These are phyloP conservation scores for Rhyacophila brunnea DNA, from an alignment of 1,140 invertebrate species.

Conservation along the genomic window DNA sequence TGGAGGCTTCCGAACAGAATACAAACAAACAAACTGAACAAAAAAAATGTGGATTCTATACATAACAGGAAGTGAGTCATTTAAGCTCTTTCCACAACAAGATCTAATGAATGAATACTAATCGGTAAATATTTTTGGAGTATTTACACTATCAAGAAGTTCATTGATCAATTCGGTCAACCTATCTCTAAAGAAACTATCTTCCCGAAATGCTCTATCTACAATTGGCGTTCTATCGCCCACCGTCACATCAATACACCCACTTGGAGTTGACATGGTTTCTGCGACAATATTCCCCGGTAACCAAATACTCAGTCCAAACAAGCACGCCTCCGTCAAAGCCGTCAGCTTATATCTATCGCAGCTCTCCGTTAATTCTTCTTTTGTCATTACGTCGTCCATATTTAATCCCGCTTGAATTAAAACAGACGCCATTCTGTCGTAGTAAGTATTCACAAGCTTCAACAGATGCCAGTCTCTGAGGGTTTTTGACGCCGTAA, in stretches of 20 bases:
- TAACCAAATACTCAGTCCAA: slow-evolving; percentile 42
- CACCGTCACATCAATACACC: slow-evolving; percentile 42
- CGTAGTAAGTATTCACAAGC: slow-evolving; percentile 54
- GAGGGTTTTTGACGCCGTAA: slow-evolving; percentile 41
- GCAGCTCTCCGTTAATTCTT: slow-evolving; percentile 41
- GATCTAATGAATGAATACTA: too few species aligned
- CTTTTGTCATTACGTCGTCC: slow-evolving; percentile 41
- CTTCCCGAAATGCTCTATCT: slow-evolving; percentile 40
- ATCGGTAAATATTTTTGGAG: too few species aligned
- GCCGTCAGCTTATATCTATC: slow-evolving; percentile 39
- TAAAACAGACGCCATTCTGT: slow-evolving; percentile 45
- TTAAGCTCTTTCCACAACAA: too few species aligned
- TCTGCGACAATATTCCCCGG: slow-evolving; percentile 37
- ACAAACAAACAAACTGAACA: too few species aligned
- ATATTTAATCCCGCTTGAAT: slow-evolving; percentile 42
- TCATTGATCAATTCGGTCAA: slow-evolving; percentile 42
- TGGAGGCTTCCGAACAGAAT: too few species aligned
- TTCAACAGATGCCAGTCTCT: slow-evolving; percentile 45
- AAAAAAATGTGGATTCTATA: too few species aligned
- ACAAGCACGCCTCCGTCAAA: slow-evolving; percentile 44
- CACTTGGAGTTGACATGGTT: slow-evolving; percentile 36
- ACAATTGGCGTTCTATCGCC: slow-evolving; percentile 40
- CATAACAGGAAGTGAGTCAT: too few species aligned
- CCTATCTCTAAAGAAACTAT: slow-evolving; percentile 40
- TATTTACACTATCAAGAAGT: slow-evolving; percentile 38